Evolutionary conservation across 2,888 invertebrate species (phyloP).

Genomic region (Agelastica alni): DNA sequence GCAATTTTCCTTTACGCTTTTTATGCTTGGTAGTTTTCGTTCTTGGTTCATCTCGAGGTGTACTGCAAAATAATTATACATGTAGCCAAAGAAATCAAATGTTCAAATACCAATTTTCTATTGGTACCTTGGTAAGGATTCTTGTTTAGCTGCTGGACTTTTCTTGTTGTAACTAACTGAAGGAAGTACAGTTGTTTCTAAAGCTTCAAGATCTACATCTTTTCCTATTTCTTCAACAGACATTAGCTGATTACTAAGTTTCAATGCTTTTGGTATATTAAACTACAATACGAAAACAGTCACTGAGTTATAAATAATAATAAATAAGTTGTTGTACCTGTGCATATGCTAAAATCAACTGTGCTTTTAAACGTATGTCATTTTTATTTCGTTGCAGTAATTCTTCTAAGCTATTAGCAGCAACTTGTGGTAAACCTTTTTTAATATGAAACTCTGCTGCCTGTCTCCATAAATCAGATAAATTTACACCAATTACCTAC

Average conservation of each 20-base stretch:
- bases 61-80: constrained; percentile 53
- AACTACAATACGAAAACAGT: constrained; percentile 56
- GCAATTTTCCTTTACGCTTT: constrained; percentile 83
- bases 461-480: constrained; percentile 82
- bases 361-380: constrained; percentile 81
- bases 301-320: not conserved
- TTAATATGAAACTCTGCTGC: constrained; percentile 83
- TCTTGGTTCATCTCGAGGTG: constrained; percentile 65
- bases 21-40: constrained; percentile 69
- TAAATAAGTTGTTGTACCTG: constrained; percentile 53
- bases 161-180: constrained; percentile 74
- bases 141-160: constrained; percentile 65
- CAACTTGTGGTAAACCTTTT: constrained; percentile 73
- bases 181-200: constrained; percentile 80
- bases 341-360: constrained; percentile 89
- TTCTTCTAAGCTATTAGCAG: constrained; percentile 81
- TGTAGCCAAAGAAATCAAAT: not conserved
- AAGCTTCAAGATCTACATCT: constrained; percentile 78
- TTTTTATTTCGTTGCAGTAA: constrained; percentile 74
- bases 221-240: constrained; percentile 65
- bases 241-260: constrained; percentile 69
- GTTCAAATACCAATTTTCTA: no score
- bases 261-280: constrained; percentile 77
- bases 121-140: constrained; percentile 62
- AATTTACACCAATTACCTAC: no score